phyloP scores from a whole-genome alignment of 2,113 vertebrate genomes.

The Jaculus jaculus region DNA sequence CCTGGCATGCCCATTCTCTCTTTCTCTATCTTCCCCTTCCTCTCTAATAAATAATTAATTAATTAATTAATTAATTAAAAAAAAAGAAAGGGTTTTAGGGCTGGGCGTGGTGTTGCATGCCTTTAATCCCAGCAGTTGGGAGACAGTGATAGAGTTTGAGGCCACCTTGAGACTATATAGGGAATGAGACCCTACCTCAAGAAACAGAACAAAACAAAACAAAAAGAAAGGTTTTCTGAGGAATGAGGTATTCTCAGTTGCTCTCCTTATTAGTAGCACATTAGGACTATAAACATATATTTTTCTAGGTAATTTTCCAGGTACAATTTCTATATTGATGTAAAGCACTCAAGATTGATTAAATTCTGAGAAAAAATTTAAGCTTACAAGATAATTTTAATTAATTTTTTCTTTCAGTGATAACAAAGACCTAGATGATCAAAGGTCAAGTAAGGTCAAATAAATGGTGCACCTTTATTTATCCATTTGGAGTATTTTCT shows the following conservation, averaged over 20 bases:
- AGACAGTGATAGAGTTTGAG: too few species aligned
- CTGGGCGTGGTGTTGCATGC: too few species aligned
- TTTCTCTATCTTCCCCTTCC: too few species aligned
- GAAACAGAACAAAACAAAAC: too few species aligned
- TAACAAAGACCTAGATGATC: background rate
- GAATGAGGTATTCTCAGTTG: background rate
- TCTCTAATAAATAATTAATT: too few species aligned
- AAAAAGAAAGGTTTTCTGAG: background rate
- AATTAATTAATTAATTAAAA: too few species aligned
- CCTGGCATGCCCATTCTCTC: too few species aligned
- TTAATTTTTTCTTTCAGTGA: conserved; percentile 16
- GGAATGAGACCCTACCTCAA: too few species aligned
- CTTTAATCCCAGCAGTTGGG: too few species aligned
- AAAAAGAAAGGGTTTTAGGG: too few species aligned
- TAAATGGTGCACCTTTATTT: background rate
- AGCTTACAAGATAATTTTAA: conserved; percentile 22
- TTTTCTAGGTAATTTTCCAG: background rate
- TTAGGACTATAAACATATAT: background rate
- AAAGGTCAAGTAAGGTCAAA: background rate
- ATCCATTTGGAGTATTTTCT: background rate
- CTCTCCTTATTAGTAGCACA: background rate
- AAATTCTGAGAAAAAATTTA: background rate
- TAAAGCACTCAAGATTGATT: background rate
- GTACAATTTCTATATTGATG: background rate
- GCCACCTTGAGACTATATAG: too few species aligned